Base-by-base conservation (phyloP, 2,888 invertebrate genomes). In the Druceiella hillmani region DNA sequence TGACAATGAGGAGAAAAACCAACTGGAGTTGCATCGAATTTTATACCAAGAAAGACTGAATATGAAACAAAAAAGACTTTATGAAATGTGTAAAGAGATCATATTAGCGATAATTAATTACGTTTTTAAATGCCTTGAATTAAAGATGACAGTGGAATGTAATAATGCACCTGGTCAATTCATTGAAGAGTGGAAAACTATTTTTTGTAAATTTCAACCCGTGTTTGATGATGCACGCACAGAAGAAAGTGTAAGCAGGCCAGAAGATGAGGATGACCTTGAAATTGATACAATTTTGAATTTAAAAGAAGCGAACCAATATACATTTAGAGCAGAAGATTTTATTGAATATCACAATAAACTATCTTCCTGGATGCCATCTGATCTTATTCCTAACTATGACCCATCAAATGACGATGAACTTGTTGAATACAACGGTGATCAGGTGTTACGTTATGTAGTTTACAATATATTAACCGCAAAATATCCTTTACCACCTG, bases 331-430 rank as follows among this genome's bases (percentile, higher is more conserved):
- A 55, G 65, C 73, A 29, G 56, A 56, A 20, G 78, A 78, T 48
- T 74, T 81, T 45, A 54, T 64, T 15, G 72, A 74, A 45, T 83
- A 82, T 55, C 62, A 72, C 33, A 56, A 68, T 40, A 66, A 69
- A 40, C 55, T 57, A 9, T 59, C 67, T 43, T 75, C 76, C 0
- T 82, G 80, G 80, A 56, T 53, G 31, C 54, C 74, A 35, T 61
- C 72, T 36, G 55, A 61, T 28, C 58, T 75, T 24, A 52, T 67
- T 35, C 64, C 66, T 3, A 63, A 68, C 44, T 62, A 61, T 47
- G 60, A 66, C 28, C 52, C 61, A 1, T 62, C 68, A 37, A 61
- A 61, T 7, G 65, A 66, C 42, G 69, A 74, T 43, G 57, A 60
- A 43, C 66, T 62, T 50, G 59, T 59, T 47, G 66, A 71, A 53